phyloP scores from a whole-genome alignment of 2,888 invertebrate species.

The Agrochola lota region DNA sequence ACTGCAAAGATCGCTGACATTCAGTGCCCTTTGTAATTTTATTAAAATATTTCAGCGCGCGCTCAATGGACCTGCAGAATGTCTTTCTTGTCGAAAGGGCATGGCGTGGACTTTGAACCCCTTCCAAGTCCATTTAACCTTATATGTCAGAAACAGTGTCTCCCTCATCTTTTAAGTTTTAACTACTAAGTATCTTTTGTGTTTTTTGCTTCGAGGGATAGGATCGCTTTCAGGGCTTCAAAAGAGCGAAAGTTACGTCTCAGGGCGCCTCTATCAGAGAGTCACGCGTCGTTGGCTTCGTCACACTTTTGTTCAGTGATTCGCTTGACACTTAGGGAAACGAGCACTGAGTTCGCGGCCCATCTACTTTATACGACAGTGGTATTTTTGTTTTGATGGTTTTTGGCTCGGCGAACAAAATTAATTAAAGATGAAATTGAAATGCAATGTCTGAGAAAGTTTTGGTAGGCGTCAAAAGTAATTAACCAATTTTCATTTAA shows the following conservation, averaged over 20 bases:
- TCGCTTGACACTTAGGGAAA: constrained; percentile 71
- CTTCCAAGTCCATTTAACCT: constrained; percentile 43
- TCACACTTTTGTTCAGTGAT: constrained; percentile 75
- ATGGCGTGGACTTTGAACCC: constrained; percentile 53
- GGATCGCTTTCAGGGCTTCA: constrained; percentile 59
- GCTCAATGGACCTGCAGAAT: constrained; percentile 57
- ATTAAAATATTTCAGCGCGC: constrained; percentile 56
- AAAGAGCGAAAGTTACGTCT: constrained; percentile 63
- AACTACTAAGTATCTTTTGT: constrained; percentile 51
- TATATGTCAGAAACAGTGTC: constrained; percentile 44
- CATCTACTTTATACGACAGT: constrained; percentile 69
- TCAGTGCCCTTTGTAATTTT: constrained; percentile 54
- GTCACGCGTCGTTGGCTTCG: constrained; percentile 81
- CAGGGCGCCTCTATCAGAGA: constrained; percentile 74
- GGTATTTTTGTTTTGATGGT: constrained; percentile 56
- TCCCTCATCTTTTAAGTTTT: constrained; percentile 51
- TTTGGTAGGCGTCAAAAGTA: constrained; percentile 31
- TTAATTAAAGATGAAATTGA: constrained; percentile 44
- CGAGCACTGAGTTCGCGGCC: constrained; percentile 58
- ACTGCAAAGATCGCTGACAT: constrained; percentile 38
- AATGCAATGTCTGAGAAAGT: constrained; percentile 31
- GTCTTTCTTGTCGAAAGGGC: constrained; percentile 65
- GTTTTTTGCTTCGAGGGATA: constrained; percentile 41
- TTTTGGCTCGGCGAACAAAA: constrained; percentile 43
- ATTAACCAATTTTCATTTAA: constrained; percentile 25